Evolutionary conservation across 2,797 vertebrate species (phyloP).

Genomic region (Myotis planiceps): DNA sequence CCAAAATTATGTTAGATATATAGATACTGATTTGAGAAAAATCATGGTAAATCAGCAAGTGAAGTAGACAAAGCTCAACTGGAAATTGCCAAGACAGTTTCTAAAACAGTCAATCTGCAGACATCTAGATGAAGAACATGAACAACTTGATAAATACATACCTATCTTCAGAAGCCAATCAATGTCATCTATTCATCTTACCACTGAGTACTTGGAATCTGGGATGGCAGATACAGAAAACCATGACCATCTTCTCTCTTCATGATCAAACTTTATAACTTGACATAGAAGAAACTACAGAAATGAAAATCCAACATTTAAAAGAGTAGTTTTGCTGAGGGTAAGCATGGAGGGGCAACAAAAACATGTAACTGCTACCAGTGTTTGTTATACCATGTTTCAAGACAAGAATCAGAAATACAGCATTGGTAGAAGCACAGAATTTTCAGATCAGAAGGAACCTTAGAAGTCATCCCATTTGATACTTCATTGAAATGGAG

Average conservation of each 20-base stretch:
- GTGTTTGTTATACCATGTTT: not conserved
- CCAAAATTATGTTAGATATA: conserved; percentile 29
- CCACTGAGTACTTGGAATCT: not conserved
- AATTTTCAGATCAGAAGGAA: not conserved
- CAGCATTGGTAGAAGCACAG: not conserved
- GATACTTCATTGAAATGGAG: not conserved
- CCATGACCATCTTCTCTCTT: not conserved
- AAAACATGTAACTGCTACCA: not conserved
- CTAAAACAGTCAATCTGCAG: not conserved
- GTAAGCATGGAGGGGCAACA: not conserved
- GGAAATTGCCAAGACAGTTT: not conserved
- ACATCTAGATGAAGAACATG: not conserved
- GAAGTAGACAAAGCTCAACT: not conserved
- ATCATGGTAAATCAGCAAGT: not conserved
- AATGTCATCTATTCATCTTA: not conserved
- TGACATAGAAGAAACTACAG: not conserved
- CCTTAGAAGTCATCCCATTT: not conserved
- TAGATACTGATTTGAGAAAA: conserved; percentile 10
- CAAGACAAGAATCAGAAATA: not conserved
- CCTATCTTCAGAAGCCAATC: not conserved
- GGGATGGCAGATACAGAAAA: not conserved
- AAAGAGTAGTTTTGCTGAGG: not conserved
- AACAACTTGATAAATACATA: not conserved
- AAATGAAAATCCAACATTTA: not conserved
- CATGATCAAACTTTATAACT: not conserved